Base-by-base conservation (phyloP, 2,113 vertebrate genomes). In the Eubucco bourcierii region DNA sequence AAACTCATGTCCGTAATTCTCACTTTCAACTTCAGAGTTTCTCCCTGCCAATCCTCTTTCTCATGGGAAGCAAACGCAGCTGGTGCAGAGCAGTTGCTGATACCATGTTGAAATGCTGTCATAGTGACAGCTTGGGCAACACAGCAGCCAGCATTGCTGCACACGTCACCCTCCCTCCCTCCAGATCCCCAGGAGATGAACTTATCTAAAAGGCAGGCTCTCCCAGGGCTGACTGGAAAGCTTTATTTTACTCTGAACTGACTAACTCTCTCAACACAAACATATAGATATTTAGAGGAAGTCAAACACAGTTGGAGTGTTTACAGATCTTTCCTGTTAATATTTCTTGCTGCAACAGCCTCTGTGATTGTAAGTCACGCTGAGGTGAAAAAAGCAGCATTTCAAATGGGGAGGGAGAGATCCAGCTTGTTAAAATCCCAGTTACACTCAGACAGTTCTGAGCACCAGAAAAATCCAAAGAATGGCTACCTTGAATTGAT, bases 301-400 rank as follows among this genome's bases (percentile, higher is more conserved):
- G 89, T 75, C 79, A 94, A 95, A 88, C 46, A 66, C 58, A 87
- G 79, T 58, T 39, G 3, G 52, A 68, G 39, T 88, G 85, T 94
- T 95, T 94, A 91, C 76, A 75, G 83, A 86, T 93, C 93, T 93
- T 95, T 96, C 95, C 91, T 95, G 95, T 96, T 94, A 96, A 93
- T 28, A 15, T 81, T 90, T 94, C 58, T 92, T 90, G 47, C 55
- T 68, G 68, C 70, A 94, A 90, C 33, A 93, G 61, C 88, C 58
- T 53, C 76, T 47, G 70, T 66, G 85, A 90, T 29, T 76, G 73
- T 88, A 88, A 94, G 90, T 80, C 68, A 83, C 34, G 44, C 12
- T 33, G 55, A 88, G 70, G 80, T 88, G 73, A 81, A 86, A 94
- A 94, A 87, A 81, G 85, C 94, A 93, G 70, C 85, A 46, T 93